Percentiles rank a stretch among this genome's conserved stretches.
phyloP scores from a whole-genome alignment of 1,140 invertebrate genomes.

The Leptonema lineaticorne region DNA sequence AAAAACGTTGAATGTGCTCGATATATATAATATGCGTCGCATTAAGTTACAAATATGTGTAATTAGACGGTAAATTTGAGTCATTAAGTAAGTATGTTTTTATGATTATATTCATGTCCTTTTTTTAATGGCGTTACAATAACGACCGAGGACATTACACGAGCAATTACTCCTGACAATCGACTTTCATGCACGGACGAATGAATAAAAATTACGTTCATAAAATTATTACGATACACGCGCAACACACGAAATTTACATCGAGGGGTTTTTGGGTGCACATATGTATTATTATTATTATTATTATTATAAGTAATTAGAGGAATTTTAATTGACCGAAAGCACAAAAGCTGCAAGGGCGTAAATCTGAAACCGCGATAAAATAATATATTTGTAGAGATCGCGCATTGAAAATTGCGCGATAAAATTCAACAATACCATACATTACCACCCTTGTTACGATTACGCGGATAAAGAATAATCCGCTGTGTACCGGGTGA shows the following conservation, averaged over 20 bases:
- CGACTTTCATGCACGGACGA: slow-evolving; percentile 18
- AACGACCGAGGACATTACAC: slow-evolving; percentile 24
- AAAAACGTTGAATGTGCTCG: neutral
- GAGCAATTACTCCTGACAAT: slow-evolving; percentile 25
- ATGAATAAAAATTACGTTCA: slow-evolving; percentile 13
- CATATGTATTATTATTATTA: no score
- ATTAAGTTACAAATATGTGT: neutral
- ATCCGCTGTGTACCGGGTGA: no score
- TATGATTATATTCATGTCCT: neutral
- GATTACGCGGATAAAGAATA: no score
- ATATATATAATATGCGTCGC: neutral
- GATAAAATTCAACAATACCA: no score
- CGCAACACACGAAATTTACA: no score
- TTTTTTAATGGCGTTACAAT: slow-evolving; percentile 2
- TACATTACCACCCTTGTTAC: no score
- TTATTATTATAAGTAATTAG: no score
- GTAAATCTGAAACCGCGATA: no score
- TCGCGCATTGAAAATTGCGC: no score
- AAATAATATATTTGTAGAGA: no score
- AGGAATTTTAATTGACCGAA: no score
- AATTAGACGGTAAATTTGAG: neutral
- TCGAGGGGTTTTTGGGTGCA: neutral
- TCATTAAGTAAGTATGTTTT: slow-evolving; percentile 6
- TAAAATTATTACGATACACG: slow-evolving; percentile 9
- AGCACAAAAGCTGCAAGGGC: no score